Conservation (phyloP, 2,888 invertebrate species). For the Pyrgus malvae region DNA sequence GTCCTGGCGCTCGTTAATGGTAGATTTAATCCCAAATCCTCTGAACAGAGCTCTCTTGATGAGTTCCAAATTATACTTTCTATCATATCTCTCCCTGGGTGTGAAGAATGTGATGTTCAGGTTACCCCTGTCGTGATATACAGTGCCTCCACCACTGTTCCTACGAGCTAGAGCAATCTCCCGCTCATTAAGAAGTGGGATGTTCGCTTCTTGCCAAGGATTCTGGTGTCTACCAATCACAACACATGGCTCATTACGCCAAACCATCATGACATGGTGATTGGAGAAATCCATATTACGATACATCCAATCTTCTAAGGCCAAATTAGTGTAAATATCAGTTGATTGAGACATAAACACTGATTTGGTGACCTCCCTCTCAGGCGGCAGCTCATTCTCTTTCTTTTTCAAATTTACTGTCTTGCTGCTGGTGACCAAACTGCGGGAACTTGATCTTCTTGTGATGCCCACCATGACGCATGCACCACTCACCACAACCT, state of each 20-base stretch:
- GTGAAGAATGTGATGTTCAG: slow-evolving; percentile 96
- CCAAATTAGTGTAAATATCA: slow-evolving; percentile 95
- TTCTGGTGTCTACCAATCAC: slow-evolving; percentile 99
- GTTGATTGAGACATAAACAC: slow-evolving; percentile 96
- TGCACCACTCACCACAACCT: slow-evolving; percentile 62
- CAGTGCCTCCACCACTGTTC: slow-evolving; percentile 97
- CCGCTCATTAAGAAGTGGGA: slow-evolving; percentile 83
- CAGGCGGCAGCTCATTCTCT: slow-evolving; percentile 54
- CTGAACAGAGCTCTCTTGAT: slow-evolving; percentile 91
- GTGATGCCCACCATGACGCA: slow-evolving; percentile 64
- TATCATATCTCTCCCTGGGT: slow-evolving; percentile 89
- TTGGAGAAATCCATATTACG: slow-evolving; percentile 91
- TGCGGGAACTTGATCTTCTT: slow-evolving; percentile 61
- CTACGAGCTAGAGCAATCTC: slow-evolving; percentile 91
- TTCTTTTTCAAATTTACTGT: slow-evolving; percentile 50
- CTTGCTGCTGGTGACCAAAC: slow-evolving; percentile 52
- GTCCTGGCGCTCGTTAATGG: slow-evolving; percentile 92
- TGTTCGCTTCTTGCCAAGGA: slow-evolving; percentile 96
- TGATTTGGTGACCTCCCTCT: slow-evolving; percentile 87
- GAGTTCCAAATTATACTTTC: slow-evolving; percentile 93
- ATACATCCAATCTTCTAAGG: slow-evolving; percentile 98
- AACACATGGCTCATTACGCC: slow-evolving; percentile 96
- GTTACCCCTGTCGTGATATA: slow-evolving; percentile 97
- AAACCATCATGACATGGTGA: slow-evolving; percentile 93
- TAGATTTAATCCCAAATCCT: slow-evolving; percentile 89